Conservation (phyloP, 2,888 invertebrate species). For the Drosophila hamatofila region DNA sequence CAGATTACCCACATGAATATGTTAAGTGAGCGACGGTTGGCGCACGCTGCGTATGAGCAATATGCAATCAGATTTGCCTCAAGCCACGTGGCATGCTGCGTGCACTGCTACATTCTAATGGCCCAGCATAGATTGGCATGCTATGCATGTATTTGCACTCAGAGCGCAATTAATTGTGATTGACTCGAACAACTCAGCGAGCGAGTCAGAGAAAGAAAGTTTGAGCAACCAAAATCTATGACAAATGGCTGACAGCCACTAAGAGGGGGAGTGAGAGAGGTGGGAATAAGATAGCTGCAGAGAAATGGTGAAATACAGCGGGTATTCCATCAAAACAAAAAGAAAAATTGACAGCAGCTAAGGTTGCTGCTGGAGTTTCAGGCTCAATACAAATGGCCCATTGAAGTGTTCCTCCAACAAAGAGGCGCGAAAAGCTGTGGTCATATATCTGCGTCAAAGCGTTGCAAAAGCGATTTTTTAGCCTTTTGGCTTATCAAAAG, state of each 20-base stretch:
- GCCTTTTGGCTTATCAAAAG: constrained; percentile 38
- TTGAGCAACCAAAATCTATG: constrained; percentile 44
- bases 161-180: constrained; percentile 46
- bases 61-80: constrained; percentile 38
- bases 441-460: constrained; percentile 49
- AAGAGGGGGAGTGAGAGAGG: not conserved
- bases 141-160: constrained; percentile 13
- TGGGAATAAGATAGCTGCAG: not conserved
- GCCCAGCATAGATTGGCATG: constrained; percentile 13
- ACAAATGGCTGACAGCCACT: constrained; percentile 50
- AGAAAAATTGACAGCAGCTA: constrained; percentile 32
- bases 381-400: constrained; percentile 16
- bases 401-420: constrained; percentile 22
- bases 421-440: constrained; percentile 38
- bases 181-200: constrained; percentile 17
- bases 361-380: constrained; percentile 24
- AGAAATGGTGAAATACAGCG: constrained; percentile 19
- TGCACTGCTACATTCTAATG: constrained; percentile 32
- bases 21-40: constrained; percentile 50
- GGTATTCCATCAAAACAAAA: constrained; percentile 34
- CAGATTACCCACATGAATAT: constrained; percentile 59
- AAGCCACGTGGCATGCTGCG: constrained; percentile 20
- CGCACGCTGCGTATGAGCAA: constrained; percentile 63
- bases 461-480: constrained; percentile 8
- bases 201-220: constrained; percentile 33